Conservation (phyloP, 1,140 invertebrate species). For the Drosophila sp. region DNA sequence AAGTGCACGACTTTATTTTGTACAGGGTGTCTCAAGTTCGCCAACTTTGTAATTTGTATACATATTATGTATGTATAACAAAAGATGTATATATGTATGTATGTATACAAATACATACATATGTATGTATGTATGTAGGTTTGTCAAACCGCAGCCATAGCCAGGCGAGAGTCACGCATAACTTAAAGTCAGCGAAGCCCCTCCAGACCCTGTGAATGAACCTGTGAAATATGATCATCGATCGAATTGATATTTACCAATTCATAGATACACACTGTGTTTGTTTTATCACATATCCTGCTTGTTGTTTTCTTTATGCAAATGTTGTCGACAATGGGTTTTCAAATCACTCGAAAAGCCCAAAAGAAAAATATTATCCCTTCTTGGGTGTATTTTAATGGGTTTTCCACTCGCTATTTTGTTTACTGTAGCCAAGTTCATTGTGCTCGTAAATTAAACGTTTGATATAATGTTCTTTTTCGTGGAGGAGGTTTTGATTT, state of each 20-base stretch:
- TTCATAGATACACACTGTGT: neutral
- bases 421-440: slow-evolving; percentile 52
- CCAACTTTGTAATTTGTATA: too few species aligned
- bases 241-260: slow-evolving; percentile 7
- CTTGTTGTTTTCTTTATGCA: slow-evolving; percentile 36
- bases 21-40: too few species aligned
- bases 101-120: too few species aligned
- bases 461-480: slow-evolving; percentile 21
- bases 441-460: slow-evolving; percentile 52
- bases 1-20: too few species aligned
- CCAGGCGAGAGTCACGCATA: slow-evolving; percentile 4
- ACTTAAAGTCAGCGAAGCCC: neutral
- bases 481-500: slow-evolving; percentile 1
- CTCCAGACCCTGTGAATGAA: neutral
- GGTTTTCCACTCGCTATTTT: slow-evolving; percentile 28
- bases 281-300: slow-evolving; percentile 22
- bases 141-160: slow-evolving; percentile 1
- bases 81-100: too few species aligned
- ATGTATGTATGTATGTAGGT: too few species aligned
- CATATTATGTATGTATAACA: too few species aligned
- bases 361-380: slow-evolving; percentile 1
- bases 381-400: slow-evolving; percentile 16
- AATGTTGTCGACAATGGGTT: slow-evolving; percentile 38
- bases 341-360: slow-evolving; percentile 45
- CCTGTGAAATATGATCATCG: slow-evolving; percentile 2